These are phyloP conservation scores for Ailuropoda melanoleuca DNA, from an alignment of 2,113 vertebrate genomes.

Conservation along the genomic window DNA sequence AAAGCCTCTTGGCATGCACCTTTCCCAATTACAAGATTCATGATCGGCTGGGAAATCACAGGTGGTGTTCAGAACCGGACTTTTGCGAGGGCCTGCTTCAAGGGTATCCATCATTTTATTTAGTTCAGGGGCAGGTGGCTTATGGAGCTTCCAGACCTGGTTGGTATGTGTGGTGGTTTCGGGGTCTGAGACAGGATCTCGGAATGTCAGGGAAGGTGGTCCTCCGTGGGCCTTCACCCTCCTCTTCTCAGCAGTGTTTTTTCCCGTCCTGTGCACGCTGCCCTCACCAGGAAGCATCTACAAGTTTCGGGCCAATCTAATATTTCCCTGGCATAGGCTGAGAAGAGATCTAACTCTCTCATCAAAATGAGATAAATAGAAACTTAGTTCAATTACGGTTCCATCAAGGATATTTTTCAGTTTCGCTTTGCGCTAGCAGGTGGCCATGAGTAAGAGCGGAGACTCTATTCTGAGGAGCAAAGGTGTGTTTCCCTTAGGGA, in stretches of 20 bases:
- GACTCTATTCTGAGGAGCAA: background rate
- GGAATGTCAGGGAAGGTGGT: rapidly evolving
- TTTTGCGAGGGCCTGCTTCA: background rate
- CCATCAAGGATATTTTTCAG: background rate
- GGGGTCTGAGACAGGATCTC: background rate
- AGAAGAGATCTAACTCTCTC: background rate
- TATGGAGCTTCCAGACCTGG: rapidly evolving
- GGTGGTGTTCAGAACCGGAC: background rate
- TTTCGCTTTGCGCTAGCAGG: background rate
- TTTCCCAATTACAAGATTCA: background rate
- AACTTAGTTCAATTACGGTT: background rate
- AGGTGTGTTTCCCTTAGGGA: background rate
- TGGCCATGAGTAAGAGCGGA: background rate
- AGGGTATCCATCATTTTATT: background rate
- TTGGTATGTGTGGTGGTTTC: rapidly evolving
- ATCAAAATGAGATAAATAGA: background rate
- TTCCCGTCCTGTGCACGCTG: too few relatives aligned
- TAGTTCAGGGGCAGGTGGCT: background rate
- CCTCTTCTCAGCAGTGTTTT: background rate
- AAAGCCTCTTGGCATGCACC: background rate
- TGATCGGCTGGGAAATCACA: background rate
- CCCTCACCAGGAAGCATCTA: background rate
- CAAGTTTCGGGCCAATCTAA: background rate
- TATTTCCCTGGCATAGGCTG: background rate
- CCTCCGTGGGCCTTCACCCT: background rate